phyloP scores from a whole-genome alignment of 2,113 vertebrate species.

The Brachypodius melanocephalos region DNA sequence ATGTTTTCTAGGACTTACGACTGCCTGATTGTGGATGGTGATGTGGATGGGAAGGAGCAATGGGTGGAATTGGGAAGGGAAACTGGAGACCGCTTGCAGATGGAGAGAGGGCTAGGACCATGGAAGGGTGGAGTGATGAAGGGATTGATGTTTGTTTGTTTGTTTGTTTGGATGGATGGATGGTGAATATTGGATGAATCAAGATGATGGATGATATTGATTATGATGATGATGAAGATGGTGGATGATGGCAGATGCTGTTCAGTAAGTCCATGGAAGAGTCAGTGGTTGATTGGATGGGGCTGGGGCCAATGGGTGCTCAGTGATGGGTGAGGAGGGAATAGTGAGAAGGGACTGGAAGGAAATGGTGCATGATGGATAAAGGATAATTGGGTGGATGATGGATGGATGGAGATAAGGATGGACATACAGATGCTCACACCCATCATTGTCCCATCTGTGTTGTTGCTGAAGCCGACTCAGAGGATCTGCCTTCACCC shows the following conservation, averaged over 20 bases:
- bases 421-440: too few relatives aligned
- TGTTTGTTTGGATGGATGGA: not conserved
- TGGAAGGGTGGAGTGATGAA: not conserved
- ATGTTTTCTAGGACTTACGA: not conserved
- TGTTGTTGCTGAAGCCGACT: too few relatives aligned
- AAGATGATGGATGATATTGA: not conserved
- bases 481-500: too few relatives aligned
- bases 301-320: not conserved
- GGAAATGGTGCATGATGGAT: not conserved
- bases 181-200: not conserved
- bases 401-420: too few relatives aligned
- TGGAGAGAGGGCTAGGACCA: not conserved
- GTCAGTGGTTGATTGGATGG: not conserved
- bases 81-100: not conserved
- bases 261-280: not conserved
- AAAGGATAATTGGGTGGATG: not conserved
- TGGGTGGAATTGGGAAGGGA: not conserved
- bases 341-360: not conserved
- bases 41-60: not conserved
- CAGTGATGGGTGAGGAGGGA: not conserved
- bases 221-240: not conserved
- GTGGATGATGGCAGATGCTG: not conserved
- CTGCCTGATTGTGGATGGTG: too few relatives aligned
- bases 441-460: too few relatives aligned
- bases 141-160: not conserved